These are phyloP conservation scores for Gasterosteus nipponicus DNA, from an alignment of 2,113 vertebrate genomes.

Conservation along the genomic window DNA sequence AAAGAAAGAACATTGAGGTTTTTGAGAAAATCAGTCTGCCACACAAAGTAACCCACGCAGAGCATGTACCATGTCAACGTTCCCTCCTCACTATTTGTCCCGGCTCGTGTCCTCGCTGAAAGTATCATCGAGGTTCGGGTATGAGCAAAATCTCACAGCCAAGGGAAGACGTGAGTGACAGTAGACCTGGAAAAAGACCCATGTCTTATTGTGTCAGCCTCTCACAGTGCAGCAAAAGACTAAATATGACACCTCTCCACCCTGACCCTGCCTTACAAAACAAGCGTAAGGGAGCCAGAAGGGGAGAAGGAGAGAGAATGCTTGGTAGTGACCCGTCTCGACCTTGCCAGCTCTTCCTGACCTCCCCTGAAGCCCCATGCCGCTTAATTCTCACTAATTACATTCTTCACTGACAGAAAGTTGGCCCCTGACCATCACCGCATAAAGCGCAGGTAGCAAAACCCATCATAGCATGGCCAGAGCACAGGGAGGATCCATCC, in stretches of 20 bases:
- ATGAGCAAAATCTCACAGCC: background rate
- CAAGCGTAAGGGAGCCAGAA: conserved; percentile 39
- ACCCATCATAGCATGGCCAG: conserved; percentile 49
- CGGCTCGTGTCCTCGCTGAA: background rate
- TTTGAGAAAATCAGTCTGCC: background rate
- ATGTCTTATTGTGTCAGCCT: conserved; percentile 58
- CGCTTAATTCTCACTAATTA: conserved; percentile 94
- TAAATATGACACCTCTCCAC: conserved; percentile 76
- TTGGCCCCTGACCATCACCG: conserved; percentile 84
- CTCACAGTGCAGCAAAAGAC: conserved; percentile 52
- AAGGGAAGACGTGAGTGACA: conserved; percentile 14
- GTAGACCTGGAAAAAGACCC: conserved; percentile 24
- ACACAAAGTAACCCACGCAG: too few species aligned
- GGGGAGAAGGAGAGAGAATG: conserved; percentile 79
- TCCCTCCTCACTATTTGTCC: background rate
- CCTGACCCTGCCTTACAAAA: conserved; percentile 62
- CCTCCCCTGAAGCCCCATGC: conserved; percentile 86
- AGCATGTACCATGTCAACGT: background rate
- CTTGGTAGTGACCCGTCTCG: conserved; percentile 86
- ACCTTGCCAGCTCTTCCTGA: conserved; percentile 87
- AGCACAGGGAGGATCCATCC: conserved; percentile 60
- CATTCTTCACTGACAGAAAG: conserved; percentile 93
- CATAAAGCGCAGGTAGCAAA: conserved; percentile 82
- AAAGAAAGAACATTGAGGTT: background rate
- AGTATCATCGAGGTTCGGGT: background rate